Conservation (phyloP, 2,113 vertebrate species). For the Sinocyclocheilus grahami region DNA sequence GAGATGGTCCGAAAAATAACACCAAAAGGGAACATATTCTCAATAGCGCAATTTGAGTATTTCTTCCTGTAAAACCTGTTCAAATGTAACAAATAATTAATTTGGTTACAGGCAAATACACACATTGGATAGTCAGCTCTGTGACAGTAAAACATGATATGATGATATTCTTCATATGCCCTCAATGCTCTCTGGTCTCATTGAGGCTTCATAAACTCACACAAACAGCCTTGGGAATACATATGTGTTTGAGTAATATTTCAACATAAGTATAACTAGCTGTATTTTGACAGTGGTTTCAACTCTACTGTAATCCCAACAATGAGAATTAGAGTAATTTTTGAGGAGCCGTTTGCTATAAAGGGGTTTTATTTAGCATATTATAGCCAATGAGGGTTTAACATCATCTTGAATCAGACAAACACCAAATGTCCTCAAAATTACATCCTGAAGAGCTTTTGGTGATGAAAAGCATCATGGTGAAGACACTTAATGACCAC, state of each 20-base stretch:
- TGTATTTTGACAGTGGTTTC: not conserved
- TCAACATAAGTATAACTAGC: not conserved
- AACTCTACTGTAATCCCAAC: not conserved
- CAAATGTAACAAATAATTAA: not conserved
- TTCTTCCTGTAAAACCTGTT: constrained; percentile 8
- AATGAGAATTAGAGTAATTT: not conserved
- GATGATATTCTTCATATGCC: not conserved
- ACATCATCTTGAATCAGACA: not conserved
- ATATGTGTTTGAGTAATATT: not conserved
- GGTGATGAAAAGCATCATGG: not conserved
- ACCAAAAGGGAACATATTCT: not conserved
- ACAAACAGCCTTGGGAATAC: not conserved
- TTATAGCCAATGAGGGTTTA: not conserved
- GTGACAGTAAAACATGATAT: not conserved
- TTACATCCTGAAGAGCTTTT: not conserved
- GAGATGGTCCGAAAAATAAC: not conserved
- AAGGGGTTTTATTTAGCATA: not conserved
- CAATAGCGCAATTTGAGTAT: not conserved
- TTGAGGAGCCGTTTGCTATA: not conserved
- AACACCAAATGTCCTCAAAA: not conserved
- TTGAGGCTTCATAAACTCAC: not conserved
- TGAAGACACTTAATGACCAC: not conserved
- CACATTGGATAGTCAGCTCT: not conserved
- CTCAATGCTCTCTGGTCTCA: not conserved
- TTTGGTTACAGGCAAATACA: not conserved